These are phyloP conservation scores for Eucriotettix oculatus DNA, from an alignment of 2,888 invertebrate genomes.

Conservation along the genomic window DNA sequence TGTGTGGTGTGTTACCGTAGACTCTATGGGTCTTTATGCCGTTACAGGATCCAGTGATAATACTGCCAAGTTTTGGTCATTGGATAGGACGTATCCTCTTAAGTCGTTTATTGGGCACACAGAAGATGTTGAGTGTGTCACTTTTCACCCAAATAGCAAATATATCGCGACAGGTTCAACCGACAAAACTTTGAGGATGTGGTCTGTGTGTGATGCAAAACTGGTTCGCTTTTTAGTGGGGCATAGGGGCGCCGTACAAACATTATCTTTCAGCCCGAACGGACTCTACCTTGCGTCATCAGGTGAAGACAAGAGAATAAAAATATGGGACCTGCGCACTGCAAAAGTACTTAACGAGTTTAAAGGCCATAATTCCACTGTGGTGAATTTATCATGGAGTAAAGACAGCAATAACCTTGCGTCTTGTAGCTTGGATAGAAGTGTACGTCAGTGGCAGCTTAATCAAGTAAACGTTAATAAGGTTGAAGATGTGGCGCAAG, in stretches of 20 bases:
- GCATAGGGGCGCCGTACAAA: slow-evolving; percentile 50
- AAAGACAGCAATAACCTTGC: not conserved
- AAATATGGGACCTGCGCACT: not conserved
- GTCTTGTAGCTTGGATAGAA: not conserved
- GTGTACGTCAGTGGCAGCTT: not conserved
- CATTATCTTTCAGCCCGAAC: slow-evolving; percentile 68
- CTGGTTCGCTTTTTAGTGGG: slow-evolving; percentile 65
- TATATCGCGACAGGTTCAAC: slow-evolving; percentile 81
- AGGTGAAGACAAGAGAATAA: not conserved
- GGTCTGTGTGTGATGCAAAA: slow-evolving; percentile 70
- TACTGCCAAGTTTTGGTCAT: slow-evolving; percentile 65
- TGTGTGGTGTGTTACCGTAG: slow-evolving; percentile 73
- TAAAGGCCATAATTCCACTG: not conserved
- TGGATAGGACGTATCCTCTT: slow-evolving; percentile 65
- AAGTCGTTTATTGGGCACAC: slow-evolving; percentile 78
- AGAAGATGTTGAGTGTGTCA: slow-evolving; percentile 73
- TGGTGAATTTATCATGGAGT: not conserved
- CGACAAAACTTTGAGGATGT: slow-evolving; percentile 77
- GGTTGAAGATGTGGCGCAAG: no score
- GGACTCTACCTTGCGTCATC: slow-evolving; percentile 67
- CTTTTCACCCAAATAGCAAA: slow-evolving; percentile 82
- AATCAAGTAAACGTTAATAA: not conserved
- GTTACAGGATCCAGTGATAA: slow-evolving; percentile 67
- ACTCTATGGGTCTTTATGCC: slow-evolving; percentile 46
- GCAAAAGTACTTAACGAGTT: not conserved